phyloP scores from a whole-genome alignment of 2,888 invertebrate genomes.

The Corythucha ciliata region DNA sequence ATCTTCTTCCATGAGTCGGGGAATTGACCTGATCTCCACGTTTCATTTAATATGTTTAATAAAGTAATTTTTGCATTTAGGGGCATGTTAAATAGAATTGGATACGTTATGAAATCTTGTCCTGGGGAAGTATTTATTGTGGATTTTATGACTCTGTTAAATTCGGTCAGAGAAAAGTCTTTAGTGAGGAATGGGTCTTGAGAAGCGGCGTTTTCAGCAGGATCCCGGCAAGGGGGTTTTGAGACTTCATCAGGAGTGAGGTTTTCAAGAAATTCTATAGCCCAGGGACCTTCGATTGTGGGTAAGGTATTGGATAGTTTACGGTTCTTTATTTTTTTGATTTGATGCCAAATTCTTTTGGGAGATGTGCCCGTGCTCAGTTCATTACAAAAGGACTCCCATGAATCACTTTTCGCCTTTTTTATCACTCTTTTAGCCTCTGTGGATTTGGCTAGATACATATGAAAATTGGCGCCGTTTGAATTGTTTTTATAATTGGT shows the following conservation, averaged over 20 bases:
- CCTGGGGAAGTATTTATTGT: slow-evolving; percentile 19
- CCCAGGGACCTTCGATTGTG: neutral
- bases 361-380: neutral
- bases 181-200: neutral
- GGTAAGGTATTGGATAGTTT: neutral
- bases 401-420: neutral
- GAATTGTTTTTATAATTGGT: neutral
- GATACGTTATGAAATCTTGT: slow-evolving; percentile 19
- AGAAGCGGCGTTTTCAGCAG: too few species aligned
- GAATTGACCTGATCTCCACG: slow-evolving; percentile 1
- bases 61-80: neutral
- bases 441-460: neutral
- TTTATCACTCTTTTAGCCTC: neutral
- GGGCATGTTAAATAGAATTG: slow-evolving; percentile 18
- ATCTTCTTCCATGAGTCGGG: slow-evolving; percentile 16
- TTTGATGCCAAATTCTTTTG: neutral
- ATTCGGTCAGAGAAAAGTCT: slow-evolving; percentile 8
- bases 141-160: neutral
- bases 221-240: neutral
- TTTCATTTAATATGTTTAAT: slow-evolving; percentile 14
- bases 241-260: neutral
- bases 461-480: neutral
- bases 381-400: slow-evolving; percentile 2
- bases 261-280: neutral
- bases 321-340: neutral